Conservation (phyloP, 2,113 vertebrate species). For the Ascaphus truei region DNA sequence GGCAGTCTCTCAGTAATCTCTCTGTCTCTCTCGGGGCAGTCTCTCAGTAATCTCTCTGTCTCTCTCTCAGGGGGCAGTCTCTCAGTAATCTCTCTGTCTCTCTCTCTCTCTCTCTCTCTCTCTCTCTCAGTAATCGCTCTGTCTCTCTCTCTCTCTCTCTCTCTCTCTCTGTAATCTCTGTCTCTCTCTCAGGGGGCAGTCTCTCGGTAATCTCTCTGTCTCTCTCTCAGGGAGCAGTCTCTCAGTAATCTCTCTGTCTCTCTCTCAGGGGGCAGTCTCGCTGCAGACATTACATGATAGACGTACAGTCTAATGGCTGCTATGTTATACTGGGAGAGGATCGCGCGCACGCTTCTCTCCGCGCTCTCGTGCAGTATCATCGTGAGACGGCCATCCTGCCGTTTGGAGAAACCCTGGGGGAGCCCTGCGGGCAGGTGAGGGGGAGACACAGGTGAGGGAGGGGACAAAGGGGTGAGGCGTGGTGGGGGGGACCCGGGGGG, state of each 20-base stretch:
- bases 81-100: too few species aligned
- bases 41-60: too few species aligned
- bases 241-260: neutral
- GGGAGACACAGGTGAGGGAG: neutral
- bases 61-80: too few species aligned
- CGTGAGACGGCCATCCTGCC: conserved; percentile 59
- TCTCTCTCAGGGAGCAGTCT: neutral
- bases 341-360: conserved; percentile 56
- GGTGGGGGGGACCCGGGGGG: neutral
- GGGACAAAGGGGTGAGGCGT: rapidly evolving
- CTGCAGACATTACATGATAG: conserved; percentile 68
- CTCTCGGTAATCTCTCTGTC: too few species aligned
- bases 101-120: too few species aligned
- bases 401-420: conserved; percentile 58
- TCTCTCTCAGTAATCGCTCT: too few species aligned
- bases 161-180: too few species aligned
- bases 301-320: conserved; percentile 58
- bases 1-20: too few species aligned
- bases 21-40: too few species aligned
- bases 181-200: neutral
- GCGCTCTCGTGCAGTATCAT: conserved; percentile 53
- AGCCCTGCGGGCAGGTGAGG: conserved; percentile 59
- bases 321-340: conserved; percentile 69
- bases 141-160: too few species aligned
- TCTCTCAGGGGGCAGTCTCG: conserved; percentile 44